Conservation (phyloP, 2,888 invertebrate genomes). For the Malthinus flaveolus region DNA sequence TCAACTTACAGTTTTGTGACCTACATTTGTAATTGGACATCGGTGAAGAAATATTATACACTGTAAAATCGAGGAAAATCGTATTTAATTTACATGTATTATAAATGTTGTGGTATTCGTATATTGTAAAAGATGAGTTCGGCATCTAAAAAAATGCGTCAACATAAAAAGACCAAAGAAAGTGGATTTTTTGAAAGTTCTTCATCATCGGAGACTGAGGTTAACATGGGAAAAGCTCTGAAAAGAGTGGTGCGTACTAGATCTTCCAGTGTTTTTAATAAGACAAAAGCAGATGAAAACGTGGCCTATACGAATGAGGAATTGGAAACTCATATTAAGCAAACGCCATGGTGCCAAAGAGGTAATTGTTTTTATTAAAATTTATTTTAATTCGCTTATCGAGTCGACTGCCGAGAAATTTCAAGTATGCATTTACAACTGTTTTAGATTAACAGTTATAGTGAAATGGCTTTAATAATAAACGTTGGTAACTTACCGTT, state of each 20-base stretch:
- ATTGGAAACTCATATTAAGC: slow-evolving; percentile 46
- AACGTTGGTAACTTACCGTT: too few species aligned
- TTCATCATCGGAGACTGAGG: slow-evolving; percentile 63
- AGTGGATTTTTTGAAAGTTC: slow-evolving; percentile 84
- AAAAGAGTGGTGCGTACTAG: slow-evolving; percentile 53
- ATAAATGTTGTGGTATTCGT: too few species aligned
- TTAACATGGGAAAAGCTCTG: slow-evolving; percentile 55
- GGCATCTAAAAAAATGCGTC: slow-evolving; percentile 45
- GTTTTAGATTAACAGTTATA: too few species aligned
- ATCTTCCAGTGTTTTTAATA: slow-evolving; percentile 43
- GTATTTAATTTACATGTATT: too few species aligned
- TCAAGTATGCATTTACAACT: too few species aligned
- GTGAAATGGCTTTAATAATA: too few species aligned
- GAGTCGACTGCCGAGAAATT: too few species aligned
- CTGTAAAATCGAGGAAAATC: neutral
- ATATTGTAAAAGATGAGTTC: too few species aligned
- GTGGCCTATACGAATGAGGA: slow-evolving; percentile 49
- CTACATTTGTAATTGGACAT: slow-evolving; percentile 11
- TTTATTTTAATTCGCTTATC: neutral
- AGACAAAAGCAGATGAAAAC: slow-evolving; percentile 33
- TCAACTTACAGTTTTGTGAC: slow-evolving; percentile 26
- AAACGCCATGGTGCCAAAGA: slow-evolving; percentile 9
- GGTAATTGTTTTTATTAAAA: neutral
- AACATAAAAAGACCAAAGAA: slow-evolving; percentile 64
- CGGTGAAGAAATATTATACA: too few species aligned